phyloP scores from a whole-genome alignment of 2,113 vertebrate genomes.

The Fregetta grallaria region DNA sequence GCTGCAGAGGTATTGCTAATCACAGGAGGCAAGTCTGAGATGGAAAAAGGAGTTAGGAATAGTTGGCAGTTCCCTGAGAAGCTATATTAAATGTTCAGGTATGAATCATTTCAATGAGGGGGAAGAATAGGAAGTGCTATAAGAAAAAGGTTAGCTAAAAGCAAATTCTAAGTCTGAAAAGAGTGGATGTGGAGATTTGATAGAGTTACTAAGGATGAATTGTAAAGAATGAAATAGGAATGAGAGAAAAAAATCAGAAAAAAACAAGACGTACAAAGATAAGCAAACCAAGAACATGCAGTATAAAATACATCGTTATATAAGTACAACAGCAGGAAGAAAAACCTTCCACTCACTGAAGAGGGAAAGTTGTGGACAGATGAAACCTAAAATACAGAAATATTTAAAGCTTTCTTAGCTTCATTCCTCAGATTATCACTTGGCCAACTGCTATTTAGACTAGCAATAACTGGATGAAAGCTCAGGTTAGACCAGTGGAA shows the following conservation, averaged over 20 bases:
- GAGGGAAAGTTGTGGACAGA: background rate
- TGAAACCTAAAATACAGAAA: background rate
- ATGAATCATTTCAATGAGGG: constrained; percentile 11
- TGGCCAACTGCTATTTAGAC: background rate
- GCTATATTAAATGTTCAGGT: background rate
- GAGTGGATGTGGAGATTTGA: background rate
- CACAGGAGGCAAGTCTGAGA: background rate
- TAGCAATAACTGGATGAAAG: background rate
- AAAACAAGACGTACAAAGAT: background rate
- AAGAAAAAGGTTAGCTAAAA: background rate
- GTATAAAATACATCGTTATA: background rate
- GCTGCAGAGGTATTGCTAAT: background rate
- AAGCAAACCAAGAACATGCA: background rate
- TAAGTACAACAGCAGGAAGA: background rate
- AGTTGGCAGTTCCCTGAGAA: constrained; percentile 9
- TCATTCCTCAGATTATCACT: background rate
- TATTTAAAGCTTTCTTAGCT: background rate
- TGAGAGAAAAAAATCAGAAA: background rate
- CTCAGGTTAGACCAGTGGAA: background rate
- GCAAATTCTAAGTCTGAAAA: background rate
- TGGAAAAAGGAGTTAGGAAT: constrained; percentile 6
- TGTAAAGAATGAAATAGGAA: background rate
- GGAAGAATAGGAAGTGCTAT: background rate
- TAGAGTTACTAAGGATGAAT: background rate
- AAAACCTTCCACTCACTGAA: background rate